Conservation (phyloP, 2,888 invertebrate species). For the Galerucella pusilla region DNA sequence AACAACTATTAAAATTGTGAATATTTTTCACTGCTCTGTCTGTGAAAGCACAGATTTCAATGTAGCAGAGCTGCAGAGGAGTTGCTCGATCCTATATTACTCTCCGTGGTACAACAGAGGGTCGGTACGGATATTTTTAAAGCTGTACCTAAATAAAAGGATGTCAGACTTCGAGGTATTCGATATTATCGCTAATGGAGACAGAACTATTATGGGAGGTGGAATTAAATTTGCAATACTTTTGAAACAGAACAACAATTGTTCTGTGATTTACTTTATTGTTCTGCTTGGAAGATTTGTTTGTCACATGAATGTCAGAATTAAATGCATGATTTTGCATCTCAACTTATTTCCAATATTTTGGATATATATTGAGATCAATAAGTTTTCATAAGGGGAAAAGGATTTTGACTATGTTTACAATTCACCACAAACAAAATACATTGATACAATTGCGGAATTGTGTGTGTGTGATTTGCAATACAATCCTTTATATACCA, state of each 20-base stretch:
- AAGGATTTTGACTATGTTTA: too few species aligned
- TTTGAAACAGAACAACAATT: constrained; percentile 27
- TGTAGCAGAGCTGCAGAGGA: not conserved
- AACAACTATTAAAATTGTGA: too few species aligned
- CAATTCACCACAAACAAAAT: too few species aligned
- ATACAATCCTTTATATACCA: too few species aligned
- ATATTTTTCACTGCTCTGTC: too few species aligned
- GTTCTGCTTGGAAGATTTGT: not conserved
- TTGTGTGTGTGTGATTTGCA: too few species aligned
- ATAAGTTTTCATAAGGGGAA: too few species aligned
- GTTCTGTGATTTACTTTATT: constrained; percentile 26
- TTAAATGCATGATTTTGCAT: constrained; percentile 19
- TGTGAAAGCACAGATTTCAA: too few species aligned
- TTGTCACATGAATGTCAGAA: not conserved
- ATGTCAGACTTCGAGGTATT: constrained; percentile 5
- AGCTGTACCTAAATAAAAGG: not conserved
- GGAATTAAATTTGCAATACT: constrained; percentile 21
- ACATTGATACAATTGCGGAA: too few species aligned
- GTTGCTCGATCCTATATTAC: not conserved
- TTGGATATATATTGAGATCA: too few species aligned
- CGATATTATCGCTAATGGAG: constrained; percentile 12
- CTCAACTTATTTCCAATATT: too few species aligned
- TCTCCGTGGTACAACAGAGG: not conserved
- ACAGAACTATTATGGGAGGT: constrained; percentile 10
- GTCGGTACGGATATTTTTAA: not conserved